phyloP scores from a whole-genome alignment of 2,797 vertebrate species.

The Xyrichtys novacula region DNA sequence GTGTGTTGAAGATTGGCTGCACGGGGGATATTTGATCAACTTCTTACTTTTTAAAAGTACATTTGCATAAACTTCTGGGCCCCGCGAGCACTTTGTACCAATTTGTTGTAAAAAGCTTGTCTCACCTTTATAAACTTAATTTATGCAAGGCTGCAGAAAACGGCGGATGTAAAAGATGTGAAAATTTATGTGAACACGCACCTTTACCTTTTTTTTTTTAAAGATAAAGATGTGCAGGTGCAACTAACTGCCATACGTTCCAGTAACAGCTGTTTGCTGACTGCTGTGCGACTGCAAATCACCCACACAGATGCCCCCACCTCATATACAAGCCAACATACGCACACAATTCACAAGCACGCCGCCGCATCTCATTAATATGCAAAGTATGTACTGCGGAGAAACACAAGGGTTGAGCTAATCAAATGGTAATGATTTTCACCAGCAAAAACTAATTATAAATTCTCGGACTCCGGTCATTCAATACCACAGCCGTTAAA shows the following conservation, averaged over 20 bases:
- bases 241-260: not conserved
- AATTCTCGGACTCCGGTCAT: slow-evolving; percentile 73
- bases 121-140: slow-evolving; percentile 17
- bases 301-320: not conserved
- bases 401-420: slow-evolving; percentile 69
- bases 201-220: not conserved
- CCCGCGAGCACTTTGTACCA: slow-evolving; percentile 26
- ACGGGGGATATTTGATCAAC: not conserved
- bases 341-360: slow-evolving; percentile 12
- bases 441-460: slow-evolving; percentile 75
- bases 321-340: not conserved
- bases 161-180: not conserved
- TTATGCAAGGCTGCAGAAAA: slow-evolving; percentile 23
- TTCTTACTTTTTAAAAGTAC: slow-evolving; percentile 16
- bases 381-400: slow-evolving; percentile 53
- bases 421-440: slow-evolving; percentile 77
- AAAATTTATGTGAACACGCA: not conserved
- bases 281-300: not conserved
- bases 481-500: slow-evolving; percentile 74
- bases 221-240: slow-evolving; percentile 1
- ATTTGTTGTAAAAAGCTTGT: slow-evolving; percentile 23
- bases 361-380: slow-evolving; percentile 52
- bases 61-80: slow-evolving; percentile 27
- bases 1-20: not conserved
- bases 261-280: slow-evolving; percentile 1